Evolutionary conservation across 1,140 invertebrate genomes (phyloP).

Genomic region (Plodia interpunctella): DNA sequence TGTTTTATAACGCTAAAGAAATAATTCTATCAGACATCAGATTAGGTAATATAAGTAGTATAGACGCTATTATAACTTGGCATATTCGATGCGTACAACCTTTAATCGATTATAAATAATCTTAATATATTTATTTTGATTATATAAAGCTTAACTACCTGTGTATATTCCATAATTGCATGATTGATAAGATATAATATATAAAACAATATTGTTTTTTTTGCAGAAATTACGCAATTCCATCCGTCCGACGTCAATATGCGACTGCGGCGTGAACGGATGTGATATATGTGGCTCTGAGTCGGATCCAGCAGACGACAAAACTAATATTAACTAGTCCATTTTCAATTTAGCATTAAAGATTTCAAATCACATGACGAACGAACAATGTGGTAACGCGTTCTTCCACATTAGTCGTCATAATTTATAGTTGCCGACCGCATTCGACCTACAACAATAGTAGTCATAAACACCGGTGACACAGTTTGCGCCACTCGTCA

Average conservation of each 20-base stretch:
- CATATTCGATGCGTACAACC: too few species aligned
- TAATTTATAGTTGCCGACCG: slow-evolving; percentile 17
- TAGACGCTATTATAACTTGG: too few species aligned
- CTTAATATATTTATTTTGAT: neutral
- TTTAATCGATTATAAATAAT: neutral
- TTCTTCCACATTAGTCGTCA: slow-evolving; percentile 23
- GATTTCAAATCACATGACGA: slow-evolving; percentile 18
- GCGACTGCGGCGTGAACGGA: slow-evolving; percentile 62
- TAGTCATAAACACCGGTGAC: slow-evolving; percentile 38
- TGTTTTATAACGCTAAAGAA: too few species aligned
- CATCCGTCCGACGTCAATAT: slow-evolving; percentile 59
- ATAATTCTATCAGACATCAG: neutral
- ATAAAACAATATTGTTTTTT: slow-evolving; percentile 27
- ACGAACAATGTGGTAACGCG: slow-evolving; percentile 50
- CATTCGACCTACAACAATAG: slow-evolving; percentile 52
- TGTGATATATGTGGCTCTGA: slow-evolving; percentile 71
- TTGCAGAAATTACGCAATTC: slow-evolving; percentile 68
- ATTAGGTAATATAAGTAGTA: too few species aligned
- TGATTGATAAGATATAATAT: slow-evolving; percentile 20
- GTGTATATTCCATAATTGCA: neutral
- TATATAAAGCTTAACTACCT: too few species aligned
- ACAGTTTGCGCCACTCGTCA: slow-evolving; percentile 45
- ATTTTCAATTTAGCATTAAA: slow-evolving; percentile 5
- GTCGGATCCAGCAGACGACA: slow-evolving; percentile 60
- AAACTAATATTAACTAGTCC: slow-evolving; percentile 61